Conservation (phyloP, 1,140 invertebrate species). For the Listronotus oregonensis region DNA sequence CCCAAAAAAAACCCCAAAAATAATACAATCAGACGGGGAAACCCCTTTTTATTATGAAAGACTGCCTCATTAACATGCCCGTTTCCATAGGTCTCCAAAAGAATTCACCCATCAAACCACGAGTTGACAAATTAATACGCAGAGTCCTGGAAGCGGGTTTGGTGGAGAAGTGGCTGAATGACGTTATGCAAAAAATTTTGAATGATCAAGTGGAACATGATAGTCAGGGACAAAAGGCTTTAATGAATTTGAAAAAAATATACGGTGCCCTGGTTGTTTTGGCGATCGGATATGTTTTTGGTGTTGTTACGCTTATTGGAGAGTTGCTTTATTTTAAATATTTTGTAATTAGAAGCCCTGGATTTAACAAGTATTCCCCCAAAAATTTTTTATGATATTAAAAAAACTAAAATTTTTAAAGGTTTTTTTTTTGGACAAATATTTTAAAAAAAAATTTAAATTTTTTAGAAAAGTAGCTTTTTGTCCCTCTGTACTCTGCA, state of each 20-base stretch:
- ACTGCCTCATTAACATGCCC: slow-evolving; percentile 80
- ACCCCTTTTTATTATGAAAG: slow-evolving; percentile 77
- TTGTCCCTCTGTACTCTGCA: too few relatives aligned
- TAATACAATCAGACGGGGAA: slow-evolving; percentile 58
- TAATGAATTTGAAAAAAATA: slow-evolving; percentile 77
- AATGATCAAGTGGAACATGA: slow-evolving; percentile 48
- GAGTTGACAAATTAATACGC: slow-evolving; percentile 69
- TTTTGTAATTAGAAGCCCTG: slow-evolving; percentile 67
- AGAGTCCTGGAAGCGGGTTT: slow-evolving; percentile 75
- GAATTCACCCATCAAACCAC: slow-evolving; percentile 76
- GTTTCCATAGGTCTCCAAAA: slow-evolving; percentile 77
- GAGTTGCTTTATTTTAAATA: slow-evolving; percentile 70
- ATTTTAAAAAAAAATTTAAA: too few relatives aligned
- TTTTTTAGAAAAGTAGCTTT: too few relatives aligned
- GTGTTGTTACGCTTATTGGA: slow-evolving; percentile 61
- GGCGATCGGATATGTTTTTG: slow-evolving; percentile 68
- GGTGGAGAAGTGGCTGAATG: slow-evolving; percentile 77
- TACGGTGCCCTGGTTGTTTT: slow-evolving; percentile 75
- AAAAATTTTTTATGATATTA: slow-evolving; percentile 32
- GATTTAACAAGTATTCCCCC: slow-evolving; percentile 69
- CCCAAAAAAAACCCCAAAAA: slow-evolving; percentile 9
- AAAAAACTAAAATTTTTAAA: slow-evolving; percentile 12
- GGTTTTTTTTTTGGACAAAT: too few relatives aligned
- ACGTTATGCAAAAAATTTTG: slow-evolving; percentile 65
- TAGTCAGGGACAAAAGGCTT: slow-evolving; percentile 63